Evolutionary conservation across 1,140 invertebrate species (phyloP).

Genomic region (Atopsyche davidsoni): DNA sequence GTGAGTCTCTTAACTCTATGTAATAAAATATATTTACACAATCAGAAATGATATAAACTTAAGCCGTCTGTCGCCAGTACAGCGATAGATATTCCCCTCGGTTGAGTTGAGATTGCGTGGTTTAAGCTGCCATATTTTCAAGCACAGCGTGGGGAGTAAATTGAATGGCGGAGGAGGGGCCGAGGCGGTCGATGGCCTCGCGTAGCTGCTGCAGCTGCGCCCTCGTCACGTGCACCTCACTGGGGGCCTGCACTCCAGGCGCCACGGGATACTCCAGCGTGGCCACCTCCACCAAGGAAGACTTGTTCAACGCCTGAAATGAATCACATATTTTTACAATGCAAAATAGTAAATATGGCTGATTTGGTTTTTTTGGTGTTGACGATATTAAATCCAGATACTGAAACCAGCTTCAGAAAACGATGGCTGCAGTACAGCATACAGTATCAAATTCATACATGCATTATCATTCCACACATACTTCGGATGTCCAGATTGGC

Average conservation of each 20-base stretch:
- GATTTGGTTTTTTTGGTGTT: background rate
- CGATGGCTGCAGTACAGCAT: no score
- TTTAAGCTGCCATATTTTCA: slow-evolving; percentile 17
- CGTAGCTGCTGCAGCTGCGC: slow-evolving; percentile 33
- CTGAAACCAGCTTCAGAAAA: background rate
- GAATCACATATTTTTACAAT: slow-evolving; percentile 11
- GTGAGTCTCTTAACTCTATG: no score
- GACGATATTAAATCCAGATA: background rate
- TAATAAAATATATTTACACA: no score
- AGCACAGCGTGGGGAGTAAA: slow-evolving; percentile 8
- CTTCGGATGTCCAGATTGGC: background rate
- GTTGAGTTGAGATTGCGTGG: no score
- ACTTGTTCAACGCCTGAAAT: slow-evolving; percentile 32
- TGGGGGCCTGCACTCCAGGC: slow-evolving; percentile 21
- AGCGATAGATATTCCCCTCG: no score
- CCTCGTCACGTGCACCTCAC: slow-evolving; percentile 38
- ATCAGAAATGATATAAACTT: no score
- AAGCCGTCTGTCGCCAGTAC: no score
- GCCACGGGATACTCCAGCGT: slow-evolving; percentile 35
- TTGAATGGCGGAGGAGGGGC: slow-evolving; percentile 3
- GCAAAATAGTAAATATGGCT: background rate
- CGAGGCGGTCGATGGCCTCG: slow-evolving; percentile 14
- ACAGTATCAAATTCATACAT: no score
- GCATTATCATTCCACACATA: slow-evolving; percentile 3
- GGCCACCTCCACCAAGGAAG: slow-evolving; percentile 34